Percentiles rank a stretch among this genome's conserved stretches.
Conservation (phyloP, 2,113 vertebrate species). For the Datnioides undecimradiatus region DNA sequence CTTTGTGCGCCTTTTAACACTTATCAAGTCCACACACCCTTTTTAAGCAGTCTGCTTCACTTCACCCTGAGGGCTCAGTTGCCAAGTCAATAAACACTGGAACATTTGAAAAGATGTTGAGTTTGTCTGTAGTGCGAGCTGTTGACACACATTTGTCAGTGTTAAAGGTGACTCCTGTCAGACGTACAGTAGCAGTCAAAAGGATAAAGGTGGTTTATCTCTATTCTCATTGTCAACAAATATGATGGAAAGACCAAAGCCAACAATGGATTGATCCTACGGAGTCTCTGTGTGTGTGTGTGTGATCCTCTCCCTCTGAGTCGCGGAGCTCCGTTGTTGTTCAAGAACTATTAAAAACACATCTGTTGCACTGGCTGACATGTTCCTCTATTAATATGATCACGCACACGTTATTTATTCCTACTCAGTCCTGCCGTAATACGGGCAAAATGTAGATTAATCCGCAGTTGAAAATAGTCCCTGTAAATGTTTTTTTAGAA, state of each 20-base stretch:
- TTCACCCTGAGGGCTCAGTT: constrained; percentile 39
- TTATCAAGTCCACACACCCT: constrained; percentile 9
- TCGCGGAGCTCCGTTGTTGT: background rate
- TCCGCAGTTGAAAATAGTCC: background rate
- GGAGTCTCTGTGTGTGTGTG: too few relatives aligned
- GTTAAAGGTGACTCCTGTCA: background rate
- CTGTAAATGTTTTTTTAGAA: background rate
- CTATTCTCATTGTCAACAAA: background rate
- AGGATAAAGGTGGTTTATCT: background rate
- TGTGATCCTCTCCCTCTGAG: background rate
- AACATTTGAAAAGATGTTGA: constrained; percentile 41
- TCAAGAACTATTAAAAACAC: background rate
- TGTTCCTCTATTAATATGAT: background rate
- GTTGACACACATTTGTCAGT: background rate
- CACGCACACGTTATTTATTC: background rate
- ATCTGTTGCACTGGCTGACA: background rate
- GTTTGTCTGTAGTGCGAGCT: constrained; percentile 24
- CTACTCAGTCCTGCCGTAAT: background rate
- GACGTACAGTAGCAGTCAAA: background rate
- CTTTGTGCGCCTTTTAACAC: constrained; percentile 12
- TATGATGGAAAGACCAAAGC: background rate
- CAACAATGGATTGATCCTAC: background rate
- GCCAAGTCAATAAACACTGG: constrained; percentile 25
- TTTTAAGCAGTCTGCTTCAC: constrained; percentile 40
- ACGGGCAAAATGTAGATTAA: background rate